A percentile compares a stretch with the other conserved stretches of the same genome.
Conservation (phyloP, 2,888 invertebrate genomes). For the Gastracanthus pulcherrimus region DNA sequence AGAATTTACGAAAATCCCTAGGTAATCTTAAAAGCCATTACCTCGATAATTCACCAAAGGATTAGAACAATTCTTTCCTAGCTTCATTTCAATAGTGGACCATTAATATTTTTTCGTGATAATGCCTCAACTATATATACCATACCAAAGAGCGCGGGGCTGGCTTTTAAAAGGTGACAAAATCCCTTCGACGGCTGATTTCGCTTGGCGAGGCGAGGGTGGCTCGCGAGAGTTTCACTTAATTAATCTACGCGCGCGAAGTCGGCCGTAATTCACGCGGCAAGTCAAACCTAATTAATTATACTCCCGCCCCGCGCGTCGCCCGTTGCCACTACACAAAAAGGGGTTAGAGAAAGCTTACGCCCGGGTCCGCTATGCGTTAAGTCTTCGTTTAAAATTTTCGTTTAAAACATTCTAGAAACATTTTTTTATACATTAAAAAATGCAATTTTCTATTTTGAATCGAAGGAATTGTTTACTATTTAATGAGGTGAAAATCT, state of each 20-base stretch:
- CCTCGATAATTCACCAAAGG: conserved; percentile 11
- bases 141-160: neutral
- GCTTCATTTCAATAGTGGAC: neutral
- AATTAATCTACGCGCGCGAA: conserved; percentile 74
- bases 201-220: conserved; percentile 61
- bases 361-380: no score
- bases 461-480: no score
- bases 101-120: conserved; percentile 25
- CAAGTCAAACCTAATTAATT: conserved; percentile 76
- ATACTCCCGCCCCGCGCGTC: conserved; percentile 56
- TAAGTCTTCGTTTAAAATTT: no score
- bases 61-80: conserved; percentile 7
- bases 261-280: conserved; percentile 73
- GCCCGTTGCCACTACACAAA: conserved; percentile 46
- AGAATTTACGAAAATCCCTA: no score
- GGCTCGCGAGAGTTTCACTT: conserved; percentile 69
- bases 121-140: conserved; percentile 19
- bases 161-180: conserved; percentile 74
- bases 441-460: no score
- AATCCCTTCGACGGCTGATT: conserved; percentile 64
- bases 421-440: no score
- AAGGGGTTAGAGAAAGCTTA: conserved; percentile 18
- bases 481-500: no score
- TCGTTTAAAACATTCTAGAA: no score
- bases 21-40: no score